Conservation (phyloP, 2,797 vertebrate genomes). For the Lagorchestes hirsutus region DNA sequence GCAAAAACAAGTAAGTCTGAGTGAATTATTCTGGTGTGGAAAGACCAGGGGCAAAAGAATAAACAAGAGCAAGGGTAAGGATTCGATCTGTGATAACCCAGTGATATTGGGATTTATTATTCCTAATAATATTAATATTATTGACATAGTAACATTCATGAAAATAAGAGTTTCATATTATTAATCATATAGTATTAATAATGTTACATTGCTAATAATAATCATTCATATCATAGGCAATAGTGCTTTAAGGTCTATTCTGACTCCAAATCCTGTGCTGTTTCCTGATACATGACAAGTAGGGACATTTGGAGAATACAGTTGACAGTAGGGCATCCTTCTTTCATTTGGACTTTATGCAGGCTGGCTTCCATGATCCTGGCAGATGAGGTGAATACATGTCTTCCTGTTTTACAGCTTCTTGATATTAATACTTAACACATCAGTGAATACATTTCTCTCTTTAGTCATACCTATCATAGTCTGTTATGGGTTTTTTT, state of each 20-base stretch:
- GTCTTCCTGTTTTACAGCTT: neutral
- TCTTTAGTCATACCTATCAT: neutral
- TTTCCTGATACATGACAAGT: neutral
- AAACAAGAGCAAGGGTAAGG: neutral
- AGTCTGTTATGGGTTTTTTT: neutral
- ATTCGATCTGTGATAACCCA: neutral
- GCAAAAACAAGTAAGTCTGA: slow-evolving; percentile 1
- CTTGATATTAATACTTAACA: neutral
- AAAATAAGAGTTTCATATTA: neutral
- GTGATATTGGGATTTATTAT: neutral
- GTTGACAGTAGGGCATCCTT: neutral
- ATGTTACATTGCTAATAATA: neutral
- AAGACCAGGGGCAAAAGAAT: neutral
- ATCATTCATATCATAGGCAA: neutral
- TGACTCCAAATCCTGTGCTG: neutral
- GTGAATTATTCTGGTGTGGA: slow-evolving; percentile 1
- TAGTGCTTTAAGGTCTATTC: neutral
- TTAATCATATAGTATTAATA: neutral
- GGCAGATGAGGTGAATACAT: neutral
- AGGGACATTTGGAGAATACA: neutral
- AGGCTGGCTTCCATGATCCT: neutral
- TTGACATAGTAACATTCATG: neutral
- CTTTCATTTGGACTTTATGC: neutral
- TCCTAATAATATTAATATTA: neutral
- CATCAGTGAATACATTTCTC: neutral